phyloP scores from a whole-genome alignment of 1,140 invertebrate genomes.

The Acromyrmex heyeri region DNA sequence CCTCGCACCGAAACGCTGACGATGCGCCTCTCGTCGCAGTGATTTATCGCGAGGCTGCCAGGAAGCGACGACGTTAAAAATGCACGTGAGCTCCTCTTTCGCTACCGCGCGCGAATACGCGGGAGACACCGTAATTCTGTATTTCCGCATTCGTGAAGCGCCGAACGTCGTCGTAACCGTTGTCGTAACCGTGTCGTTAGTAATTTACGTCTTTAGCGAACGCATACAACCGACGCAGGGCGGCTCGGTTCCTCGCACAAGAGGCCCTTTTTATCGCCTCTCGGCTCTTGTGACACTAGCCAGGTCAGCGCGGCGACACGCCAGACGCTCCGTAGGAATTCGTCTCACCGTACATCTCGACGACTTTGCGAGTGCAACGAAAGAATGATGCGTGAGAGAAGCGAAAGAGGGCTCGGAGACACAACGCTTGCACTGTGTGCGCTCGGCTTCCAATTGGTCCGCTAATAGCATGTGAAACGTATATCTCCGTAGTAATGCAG shows the following conservation, averaged over 20 bases:
- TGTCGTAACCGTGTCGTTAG: background rate
- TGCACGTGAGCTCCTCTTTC: slow-evolving; percentile 2
- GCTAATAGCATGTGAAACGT: slow-evolving; percentile 50
- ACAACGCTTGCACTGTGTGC: slow-evolving; percentile 41
- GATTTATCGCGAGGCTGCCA: slow-evolving; percentile 44
- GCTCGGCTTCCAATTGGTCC: slow-evolving; percentile 39
- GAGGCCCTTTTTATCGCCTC: slow-evolving; percentile 35
- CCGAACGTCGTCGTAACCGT: background rate
- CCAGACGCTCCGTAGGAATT: slow-evolving; percentile 52
- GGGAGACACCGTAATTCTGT: background rate
- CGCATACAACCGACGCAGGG: background rate
- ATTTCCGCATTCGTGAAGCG: slow-evolving; percentile 9
- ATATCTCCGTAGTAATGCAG: slow-evolving; percentile 30
- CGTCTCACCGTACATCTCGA: slow-evolving; percentile 39
- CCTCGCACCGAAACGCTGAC: slow-evolving; percentile 43
- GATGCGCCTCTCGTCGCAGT: slow-evolving; percentile 19
- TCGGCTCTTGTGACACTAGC: slow-evolving; percentile 43
- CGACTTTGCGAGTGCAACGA: slow-evolving; percentile 20
- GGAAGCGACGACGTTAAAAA: slow-evolving; percentile 45
- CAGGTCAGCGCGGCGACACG: slow-evolving; percentile 48
- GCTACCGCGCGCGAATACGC: background rate
- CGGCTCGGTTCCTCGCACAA: background rate
- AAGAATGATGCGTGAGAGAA: background rate
- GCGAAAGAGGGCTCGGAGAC: background rate
- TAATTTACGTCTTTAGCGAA: slow-evolving; percentile 36